Conservation (phyloP, 2,888 invertebrate species). For the Thysanoteuthis rhombus region DNA sequence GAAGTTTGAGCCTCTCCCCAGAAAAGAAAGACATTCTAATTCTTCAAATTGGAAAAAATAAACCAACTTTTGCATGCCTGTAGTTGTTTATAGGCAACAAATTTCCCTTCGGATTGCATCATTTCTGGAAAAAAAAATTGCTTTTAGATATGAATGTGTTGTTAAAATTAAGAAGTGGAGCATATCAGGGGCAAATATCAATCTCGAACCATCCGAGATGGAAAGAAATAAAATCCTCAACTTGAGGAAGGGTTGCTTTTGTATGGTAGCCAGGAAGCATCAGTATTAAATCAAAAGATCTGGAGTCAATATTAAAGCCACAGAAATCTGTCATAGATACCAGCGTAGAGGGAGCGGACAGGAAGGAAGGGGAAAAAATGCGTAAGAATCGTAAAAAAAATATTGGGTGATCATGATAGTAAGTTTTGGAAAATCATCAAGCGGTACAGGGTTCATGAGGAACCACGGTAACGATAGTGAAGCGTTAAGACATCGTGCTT, state of each 20-base stretch:
- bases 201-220: background rate
- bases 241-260: background rate
- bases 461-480: background rate
- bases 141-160: background rate
- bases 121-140: background rate
- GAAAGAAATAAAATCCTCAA: background rate
- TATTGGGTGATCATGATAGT: background rate
- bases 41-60: no score
- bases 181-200: background rate
- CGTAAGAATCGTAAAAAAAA: background rate
- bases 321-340: background rate
- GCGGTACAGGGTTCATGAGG: no score
- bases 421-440: background rate
- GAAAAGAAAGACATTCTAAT: no score
- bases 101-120: background rate
- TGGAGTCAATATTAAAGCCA: background rate
- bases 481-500: slow-evolving; percentile 12
- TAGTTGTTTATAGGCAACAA: background rate
- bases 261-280: background rate
- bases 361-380: no score
- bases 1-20: no score
- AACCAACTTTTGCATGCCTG: background rate
- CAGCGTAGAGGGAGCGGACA: background rate
- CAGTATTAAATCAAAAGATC: background rate
- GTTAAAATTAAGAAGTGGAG: background rate